Base-by-base conservation (phyloP, 2,113 vertebrate genomes). In the Leptocoma aspasia region DNA sequence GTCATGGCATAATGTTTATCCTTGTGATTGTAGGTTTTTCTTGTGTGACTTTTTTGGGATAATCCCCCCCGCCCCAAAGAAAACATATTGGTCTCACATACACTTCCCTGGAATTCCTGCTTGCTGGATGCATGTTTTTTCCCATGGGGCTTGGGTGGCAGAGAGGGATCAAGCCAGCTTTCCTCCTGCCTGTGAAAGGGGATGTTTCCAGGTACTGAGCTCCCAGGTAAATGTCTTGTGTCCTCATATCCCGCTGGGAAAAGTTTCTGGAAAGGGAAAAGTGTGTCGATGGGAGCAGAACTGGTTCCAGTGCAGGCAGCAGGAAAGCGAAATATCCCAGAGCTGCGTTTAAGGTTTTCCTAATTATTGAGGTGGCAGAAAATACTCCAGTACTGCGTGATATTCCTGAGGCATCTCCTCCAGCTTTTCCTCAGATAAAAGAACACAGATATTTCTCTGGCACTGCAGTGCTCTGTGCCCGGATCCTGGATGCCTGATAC, bases 301-400 rank as follows among this genome's bases (percentile, higher is more conserved):
- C 37, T 1, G 2, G 14, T 33, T n/a, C 68, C 10, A 9, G 14
- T 4, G 30, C 0, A 0, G 65, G 53, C 27, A 50, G 15, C 12
- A 1, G 11, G 14, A 5, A 23, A 41, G 12, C 0, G 2, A 45
- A 73, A 17, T 6, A 66, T 8, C 57, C 53, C 9, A 27, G 65
- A 52, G 44, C 65, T 64, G 24, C 41, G 52, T 42, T 56, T n/a
- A 39, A 4, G 0, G 1, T 17, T 50, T 66, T 30, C 52, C 35
- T 19, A 1, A 20, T 53, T 45, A 21, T 3, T 30, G 53, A 14
- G 21, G 39, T 2, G 1, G 37, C 17, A 47, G 69, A n/a, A 68
- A 33, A 28, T 1, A 19, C 1, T 23, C 24, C 37, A 5, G 3
- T 0, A 15, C 47, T 61, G 50, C 0, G 8, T 8, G 80, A 8